Percentiles rank a stretch among this genome's conserved stretches.
Evolutionary conservation across 2,888 invertebrate species (phyloP).

Genomic region (Chrysolina americana): DNA sequence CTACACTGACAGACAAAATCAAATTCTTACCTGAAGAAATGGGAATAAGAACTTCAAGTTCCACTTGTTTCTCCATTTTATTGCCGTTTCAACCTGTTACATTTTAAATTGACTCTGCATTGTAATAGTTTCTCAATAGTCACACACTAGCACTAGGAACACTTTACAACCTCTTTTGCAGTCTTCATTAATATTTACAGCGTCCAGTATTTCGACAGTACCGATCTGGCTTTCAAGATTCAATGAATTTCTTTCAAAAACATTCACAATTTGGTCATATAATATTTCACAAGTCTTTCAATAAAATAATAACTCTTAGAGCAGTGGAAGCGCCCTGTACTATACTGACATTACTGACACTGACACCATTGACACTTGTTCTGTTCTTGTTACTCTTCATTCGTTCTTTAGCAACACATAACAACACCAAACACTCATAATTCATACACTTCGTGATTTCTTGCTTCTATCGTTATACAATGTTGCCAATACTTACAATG

Average conservation of each 20-base stretch:
- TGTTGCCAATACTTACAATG: no score
- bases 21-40: constrained; percentile 64
- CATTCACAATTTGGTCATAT: not conserved
- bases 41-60: constrained; percentile 63
- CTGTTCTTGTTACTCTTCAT: constrained; percentile 18
- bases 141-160: not conserved
- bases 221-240: not conserved
- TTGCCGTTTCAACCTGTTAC: not conserved
- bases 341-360: constrained; percentile 22
- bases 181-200: not conserved
- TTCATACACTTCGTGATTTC: no score
- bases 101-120: constrained; percentile 8
- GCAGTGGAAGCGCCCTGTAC: constrained; percentile 4
- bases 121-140: not conserved
- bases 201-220: not conserved
- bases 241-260: not conserved
- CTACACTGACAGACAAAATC: not conserved
- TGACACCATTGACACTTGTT: no score
- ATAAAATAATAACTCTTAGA: not conserved
- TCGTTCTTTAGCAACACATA: not conserved
- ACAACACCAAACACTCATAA: not conserved
- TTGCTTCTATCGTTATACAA: no score
- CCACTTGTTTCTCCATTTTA: constrained; percentile 60
- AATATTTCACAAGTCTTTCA: not conserved
- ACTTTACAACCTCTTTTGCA: not conserved